Evolutionary conservation across 2,888 invertebrate species (phyloP).

Genomic region (Drosophila recens): DNA sequence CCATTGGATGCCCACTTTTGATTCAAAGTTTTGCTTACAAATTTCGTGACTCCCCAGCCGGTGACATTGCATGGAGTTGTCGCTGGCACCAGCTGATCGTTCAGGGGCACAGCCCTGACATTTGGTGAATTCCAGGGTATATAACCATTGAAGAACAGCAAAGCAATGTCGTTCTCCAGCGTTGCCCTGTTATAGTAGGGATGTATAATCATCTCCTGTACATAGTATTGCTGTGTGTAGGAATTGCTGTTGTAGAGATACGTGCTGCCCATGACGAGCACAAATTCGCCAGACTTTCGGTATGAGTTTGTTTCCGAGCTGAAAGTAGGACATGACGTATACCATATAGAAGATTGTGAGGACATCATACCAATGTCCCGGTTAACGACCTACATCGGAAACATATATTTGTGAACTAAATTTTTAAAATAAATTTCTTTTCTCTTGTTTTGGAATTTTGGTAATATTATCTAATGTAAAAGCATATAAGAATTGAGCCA

Average conservation of each 20-base stretch:
- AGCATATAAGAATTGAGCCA: background rate
- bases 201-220: slow-evolving; percentile 65
- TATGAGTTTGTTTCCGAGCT: slow-evolving; percentile 20
- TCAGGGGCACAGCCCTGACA: slow-evolving; percentile 58
- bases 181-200: slow-evolving; percentile 38
- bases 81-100: background rate
- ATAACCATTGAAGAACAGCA: slow-evolving; percentile 73
- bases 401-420: background rate
- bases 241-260: slow-evolving; percentile 29
- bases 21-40: slow-evolving; percentile 3
- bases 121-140: slow-evolving; percentile 60
- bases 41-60: slow-evolving; percentile 71
- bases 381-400: background rate
- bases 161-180: slow-evolving; percentile 73
- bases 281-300: slow-evolving; percentile 54
- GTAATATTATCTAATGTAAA: no score
- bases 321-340: background rate
- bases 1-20: background rate
- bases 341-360: background rate
- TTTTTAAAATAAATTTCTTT: background rate
- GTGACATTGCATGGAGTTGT: slow-evolving; percentile 65
- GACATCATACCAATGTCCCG: background rate
- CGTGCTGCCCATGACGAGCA: slow-evolving; percentile 75
- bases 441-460: background rate
- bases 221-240: slow-evolving; percentile 58